Conservation (phyloP, 2,888 invertebrate genomes). For the Microctonus hyperodae region DNA sequence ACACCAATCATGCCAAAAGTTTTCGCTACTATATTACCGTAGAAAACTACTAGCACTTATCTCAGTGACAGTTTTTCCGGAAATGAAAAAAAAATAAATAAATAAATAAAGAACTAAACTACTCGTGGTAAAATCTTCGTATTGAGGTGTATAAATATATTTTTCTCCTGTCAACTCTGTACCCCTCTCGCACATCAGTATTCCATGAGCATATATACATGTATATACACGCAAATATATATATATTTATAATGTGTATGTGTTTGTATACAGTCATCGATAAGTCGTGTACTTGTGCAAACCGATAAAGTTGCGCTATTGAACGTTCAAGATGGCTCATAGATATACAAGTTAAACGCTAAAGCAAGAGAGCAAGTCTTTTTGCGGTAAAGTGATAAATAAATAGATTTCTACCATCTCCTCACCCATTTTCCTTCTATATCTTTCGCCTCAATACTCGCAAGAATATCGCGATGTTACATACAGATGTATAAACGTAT, state of each 20-base stretch:
- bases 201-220: background rate
- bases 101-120: background rate
- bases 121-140: background rate
- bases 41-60: background rate
- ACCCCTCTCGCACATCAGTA: background rate
- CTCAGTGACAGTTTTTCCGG: background rate
- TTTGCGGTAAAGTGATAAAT: constrained; percentile 22
- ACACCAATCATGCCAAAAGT: background rate
- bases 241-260: too few species aligned
- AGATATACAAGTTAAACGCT: constrained; percentile 1
- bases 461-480: background rate
- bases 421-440: background rate
- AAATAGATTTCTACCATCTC: constrained; percentile 9
- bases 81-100: background rate
- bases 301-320: constrained; percentile 14
- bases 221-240: too few species aligned
- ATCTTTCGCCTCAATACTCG: background rate
- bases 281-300: constrained; percentile 1
- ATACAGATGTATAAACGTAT: too few species aligned
- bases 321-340: constrained; percentile 12
- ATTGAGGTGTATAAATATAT: background rate
- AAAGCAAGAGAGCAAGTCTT: constrained; percentile 4
- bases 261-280: too few species aligned
- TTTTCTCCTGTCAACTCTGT: background rate
- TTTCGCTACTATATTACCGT: background rate